Evolutionary conservation across 1,140 invertebrate species (phyloP).

Genomic region (Vanessa tameamea): DNA sequence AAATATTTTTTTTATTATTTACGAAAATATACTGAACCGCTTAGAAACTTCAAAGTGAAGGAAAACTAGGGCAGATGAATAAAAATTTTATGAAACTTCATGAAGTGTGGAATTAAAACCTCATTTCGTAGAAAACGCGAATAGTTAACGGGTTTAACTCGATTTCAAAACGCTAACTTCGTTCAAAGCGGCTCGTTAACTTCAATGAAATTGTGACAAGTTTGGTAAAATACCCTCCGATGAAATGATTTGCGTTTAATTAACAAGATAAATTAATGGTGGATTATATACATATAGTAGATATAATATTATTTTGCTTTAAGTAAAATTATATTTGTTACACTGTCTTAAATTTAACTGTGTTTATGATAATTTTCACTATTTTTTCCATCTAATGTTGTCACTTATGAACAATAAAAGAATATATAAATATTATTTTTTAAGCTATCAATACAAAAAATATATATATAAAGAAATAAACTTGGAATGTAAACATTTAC

Average conservation of each 20-base stretch:
- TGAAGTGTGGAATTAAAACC: conserved; percentile 61
- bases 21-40: not conserved
- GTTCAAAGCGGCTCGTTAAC: conserved; percentile 59
- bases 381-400: no score
- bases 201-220: conserved; percentile 66
- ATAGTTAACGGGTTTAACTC: conserved; percentile 74
- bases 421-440: no score
- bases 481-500: no score
- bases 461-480: no score
- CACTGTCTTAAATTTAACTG: no score
- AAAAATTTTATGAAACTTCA: conserved; percentile 42
- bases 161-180: conserved; percentile 71
- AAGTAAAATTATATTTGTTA: no score
- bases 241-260: not conserved
- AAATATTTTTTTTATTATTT: not conserved
- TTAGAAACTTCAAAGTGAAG: conserved; percentile 5
- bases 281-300: no score
- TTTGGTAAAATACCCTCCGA: conserved; percentile 38
- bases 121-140: conserved; percentile 67
- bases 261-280: not conserved
- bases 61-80: conserved; percentile 4
- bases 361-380: no score
- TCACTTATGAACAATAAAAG: no score
- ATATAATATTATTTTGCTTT: no score
- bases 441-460: no score